Base-by-base conservation (phyloP, 2,113 vertebrate species). In the Channa maculata region DNA sequence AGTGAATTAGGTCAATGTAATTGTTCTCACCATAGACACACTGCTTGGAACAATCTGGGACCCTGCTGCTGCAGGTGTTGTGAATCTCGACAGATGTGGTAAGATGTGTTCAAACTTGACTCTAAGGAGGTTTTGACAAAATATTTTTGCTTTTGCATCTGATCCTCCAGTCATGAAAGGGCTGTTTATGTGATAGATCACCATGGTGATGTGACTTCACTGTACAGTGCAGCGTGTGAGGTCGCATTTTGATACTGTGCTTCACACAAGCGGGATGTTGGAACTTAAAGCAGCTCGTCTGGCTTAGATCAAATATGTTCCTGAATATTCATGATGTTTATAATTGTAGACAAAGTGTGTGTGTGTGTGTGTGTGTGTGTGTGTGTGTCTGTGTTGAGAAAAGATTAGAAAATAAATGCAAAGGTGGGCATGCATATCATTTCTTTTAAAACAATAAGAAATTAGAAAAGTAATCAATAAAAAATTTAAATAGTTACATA, bases 1-100 rank as follows among this genome's bases (percentile, higher is more conserved):
- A 86, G 77, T 86, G 88, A 92, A 89, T 87, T 84, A 86, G 89
- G 88, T 91, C 88, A 91, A 60, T 81, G 61, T 73, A 65, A 85
- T 89, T 88, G 59, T 88, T 71, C 73, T 74, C 77, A 64, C 61
- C 11, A n/a, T 51, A 75, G 86, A 88, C 77, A 69, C 65, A 14
- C 71, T 62, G 81, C 66, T 65, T 48, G 74, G 58, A 45, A 48
- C 49, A 49, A 77, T 79, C 80, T 77, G 77, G 60, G 67, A 54
- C 70, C 60, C 57, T 53, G 67, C 58, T 71, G 59, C 73, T 72
- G 73, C 68, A 37, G 72, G 63, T 76, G 65, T 78, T 61, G 55
- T 58, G 44, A 74, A 75, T 68, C 34, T 49, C 44, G 54, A 83
- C 68, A 65, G 38, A 68, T 3, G 39, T 15, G 2, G 39, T n/a